Evolutionary conservation across 2,797 vertebrate genomes (phyloP), one percentile per base, ranked within the genome.

Genomic region (Sciurus vulgaris): DNA sequence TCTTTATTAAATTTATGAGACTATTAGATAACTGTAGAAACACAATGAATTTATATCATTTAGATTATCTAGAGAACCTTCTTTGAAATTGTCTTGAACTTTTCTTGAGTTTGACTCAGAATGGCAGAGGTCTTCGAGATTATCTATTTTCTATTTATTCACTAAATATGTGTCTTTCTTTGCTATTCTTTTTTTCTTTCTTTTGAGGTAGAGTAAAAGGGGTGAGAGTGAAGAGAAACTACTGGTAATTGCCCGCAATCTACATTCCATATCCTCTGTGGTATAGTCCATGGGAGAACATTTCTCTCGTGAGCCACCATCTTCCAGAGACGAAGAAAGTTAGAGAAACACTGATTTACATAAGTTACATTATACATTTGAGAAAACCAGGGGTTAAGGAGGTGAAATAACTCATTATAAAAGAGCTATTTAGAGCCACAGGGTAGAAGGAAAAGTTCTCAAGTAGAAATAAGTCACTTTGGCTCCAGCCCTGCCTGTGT

Each of bases 1-100:
- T 88, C 20, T 91, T 67, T 41, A 69, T 74, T 94, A 61, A 56
- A n/a, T 33, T 61, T 79, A 72, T 28, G 79, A 51, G 47, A 10
- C 41, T 78, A 4, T 41, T 67, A 82, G n/a, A 65, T 91, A 85
- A 78, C 15, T 30, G 28, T 38, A 78, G 54, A 93, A 67, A 18
- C 76, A 1, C 18, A 81, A 33, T 49, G 59, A 79, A 78, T 95
- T 77, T 47, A 17, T 69, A 2, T 73, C 15, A 22, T 28, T 86
- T 78, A 59, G 22, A 70, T 94, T 89, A 69, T 51, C 14, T 73
- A 79, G 85, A 91, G 44, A 17, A 28, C 72, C 33, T 69, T 30
- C 44, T 91, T 81, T 81, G 85, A 92, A 72, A 79, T 74, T 91
- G 10, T 81, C n/a, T 82, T 69, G 56, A 94, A 13, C 54, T 77